These are phyloP conservation scores for Saguinus midas DNA, from an alignment of 2,113 vertebrate genomes.

Conservation along the genomic window DNA sequence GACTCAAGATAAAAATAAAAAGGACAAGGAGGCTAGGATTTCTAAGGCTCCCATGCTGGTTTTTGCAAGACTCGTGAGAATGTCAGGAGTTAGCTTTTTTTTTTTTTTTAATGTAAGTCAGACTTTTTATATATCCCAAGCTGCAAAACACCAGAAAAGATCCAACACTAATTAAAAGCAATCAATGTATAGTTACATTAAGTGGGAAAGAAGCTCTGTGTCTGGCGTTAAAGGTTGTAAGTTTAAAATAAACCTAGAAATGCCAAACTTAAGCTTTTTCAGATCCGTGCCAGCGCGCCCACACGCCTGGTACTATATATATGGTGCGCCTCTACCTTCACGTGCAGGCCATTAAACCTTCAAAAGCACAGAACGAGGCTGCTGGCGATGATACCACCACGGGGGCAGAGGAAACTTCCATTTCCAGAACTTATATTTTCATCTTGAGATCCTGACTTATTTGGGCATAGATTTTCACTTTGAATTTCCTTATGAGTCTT, in stretches of 20 bases:
- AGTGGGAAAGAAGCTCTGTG: slow-evolving; percentile 73
- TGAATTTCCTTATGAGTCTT: slow-evolving; percentile 43
- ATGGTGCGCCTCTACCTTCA: slow-evolving; percentile 34
- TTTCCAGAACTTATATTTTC: slow-evolving; percentile 24
- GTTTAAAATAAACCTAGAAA: slow-evolving; percentile 80
- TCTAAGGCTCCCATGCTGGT: background rate
- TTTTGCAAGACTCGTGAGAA: slow-evolving; percentile 3
- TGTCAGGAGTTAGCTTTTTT: slow-evolving; percentile 6
- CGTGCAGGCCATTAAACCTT: slow-evolving; percentile 45
- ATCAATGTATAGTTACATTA: slow-evolving; percentile 78
- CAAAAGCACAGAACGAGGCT: background rate
- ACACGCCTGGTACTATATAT: slow-evolving; percentile 65
- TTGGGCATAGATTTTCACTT: slow-evolving; percentile 19
- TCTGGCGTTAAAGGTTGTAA: slow-evolving; percentile 79
- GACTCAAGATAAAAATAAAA: slow-evolving; percentile 45
- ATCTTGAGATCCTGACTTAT: slow-evolving; percentile 22
- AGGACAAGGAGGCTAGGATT: background rate
- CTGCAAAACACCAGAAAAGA: slow-evolving; percentile 76
- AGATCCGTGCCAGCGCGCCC: slow-evolving; percentile 49
- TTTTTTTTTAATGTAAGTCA: slow-evolving; percentile 46
- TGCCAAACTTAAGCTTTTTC: slow-evolving; percentile 75
- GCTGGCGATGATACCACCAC: background rate
- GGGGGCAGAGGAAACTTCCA: background rate
- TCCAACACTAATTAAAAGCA: slow-evolving; percentile 79
- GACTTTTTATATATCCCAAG: slow-evolving; percentile 73